These are phyloP conservation scores for Strix uralensis DNA, from an alignment of 2,113 vertebrate species.

Conservation along the genomic window DNA sequence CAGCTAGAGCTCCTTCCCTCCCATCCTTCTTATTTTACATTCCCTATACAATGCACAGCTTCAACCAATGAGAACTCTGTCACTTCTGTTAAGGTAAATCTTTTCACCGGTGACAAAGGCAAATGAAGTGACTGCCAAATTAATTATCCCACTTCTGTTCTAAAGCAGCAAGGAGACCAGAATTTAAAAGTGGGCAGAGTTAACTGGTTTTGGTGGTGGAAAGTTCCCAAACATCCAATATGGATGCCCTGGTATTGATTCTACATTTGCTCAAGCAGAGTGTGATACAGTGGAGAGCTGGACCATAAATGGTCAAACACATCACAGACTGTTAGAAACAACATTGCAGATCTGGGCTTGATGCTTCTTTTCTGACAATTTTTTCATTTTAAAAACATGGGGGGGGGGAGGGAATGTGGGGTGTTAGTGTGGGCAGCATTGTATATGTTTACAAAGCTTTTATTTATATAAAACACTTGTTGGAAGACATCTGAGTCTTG, in stretches of 20 bases:
- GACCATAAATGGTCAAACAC: neutral
- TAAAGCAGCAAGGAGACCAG: neutral
- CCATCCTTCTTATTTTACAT: neutral
- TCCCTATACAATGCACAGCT: neutral
- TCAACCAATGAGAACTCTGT: neutral
- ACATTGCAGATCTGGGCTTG: neutral
- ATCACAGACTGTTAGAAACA: neutral
- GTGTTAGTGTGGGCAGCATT: neutral
- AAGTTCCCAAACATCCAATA: neutral
- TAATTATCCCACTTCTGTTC: neutral
- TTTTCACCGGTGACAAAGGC: neutral
- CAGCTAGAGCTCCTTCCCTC: neutral
- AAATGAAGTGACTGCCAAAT: neutral
- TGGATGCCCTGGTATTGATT: neutral
- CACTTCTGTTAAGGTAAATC: neutral
- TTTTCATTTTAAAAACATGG: neutral
- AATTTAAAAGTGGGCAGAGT: neutral
- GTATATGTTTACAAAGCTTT: neutral
- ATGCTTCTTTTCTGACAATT: neutral
- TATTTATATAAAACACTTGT: neutral
- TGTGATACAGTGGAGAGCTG: rapidly evolving
- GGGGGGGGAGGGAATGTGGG: neutral
- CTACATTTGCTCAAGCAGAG: neutral
- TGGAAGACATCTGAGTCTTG: neutral
- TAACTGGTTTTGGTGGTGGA: neutral